A percentile compares a stretch with the other conserved stretches of the same genome.
Conservation (phyloP, 2,888 invertebrate genomes). For the Euzophera pinguis region DNA sequence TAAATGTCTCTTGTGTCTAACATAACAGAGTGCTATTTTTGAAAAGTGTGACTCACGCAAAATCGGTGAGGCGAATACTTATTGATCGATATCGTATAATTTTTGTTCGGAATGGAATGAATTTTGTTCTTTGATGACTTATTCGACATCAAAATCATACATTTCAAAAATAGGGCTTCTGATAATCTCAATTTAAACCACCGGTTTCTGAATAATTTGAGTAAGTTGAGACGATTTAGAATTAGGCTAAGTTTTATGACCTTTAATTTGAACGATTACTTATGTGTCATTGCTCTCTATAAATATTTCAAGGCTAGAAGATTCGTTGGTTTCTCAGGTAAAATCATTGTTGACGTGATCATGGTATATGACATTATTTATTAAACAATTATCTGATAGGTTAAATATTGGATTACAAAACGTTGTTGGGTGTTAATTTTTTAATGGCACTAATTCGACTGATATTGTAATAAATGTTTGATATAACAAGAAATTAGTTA, state of each 20-base stretch:
- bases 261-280: neutral
- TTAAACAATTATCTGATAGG: conserved; percentile 8
- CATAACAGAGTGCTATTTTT: too few species aligned
- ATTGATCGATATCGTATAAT: too few species aligned
- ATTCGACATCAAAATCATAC: neutral
- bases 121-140: too few species aligned
- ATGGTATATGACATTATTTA: conserved; percentile 7
- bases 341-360: neutral
- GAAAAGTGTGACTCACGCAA: too few species aligned
- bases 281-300: conserved; percentile 1
- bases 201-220: neutral
- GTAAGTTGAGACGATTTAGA: neutral
- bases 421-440: conserved; percentile 33
- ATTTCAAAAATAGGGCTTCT: too few species aligned
- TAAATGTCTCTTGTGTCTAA: too few species aligned
- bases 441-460: conserved; percentile 39
- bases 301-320: neutral
- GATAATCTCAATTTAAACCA: neutral
- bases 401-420: conserved; percentile 11
- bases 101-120: too few species aligned
- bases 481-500: neutral
- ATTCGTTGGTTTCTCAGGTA: neutral
- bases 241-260: neutral
- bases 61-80: too few species aligned
- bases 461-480: conserved; percentile 42